Base-by-base conservation (phyloP, 1,140 invertebrate species). In the Pseudachorutes palmiensis region DNA sequence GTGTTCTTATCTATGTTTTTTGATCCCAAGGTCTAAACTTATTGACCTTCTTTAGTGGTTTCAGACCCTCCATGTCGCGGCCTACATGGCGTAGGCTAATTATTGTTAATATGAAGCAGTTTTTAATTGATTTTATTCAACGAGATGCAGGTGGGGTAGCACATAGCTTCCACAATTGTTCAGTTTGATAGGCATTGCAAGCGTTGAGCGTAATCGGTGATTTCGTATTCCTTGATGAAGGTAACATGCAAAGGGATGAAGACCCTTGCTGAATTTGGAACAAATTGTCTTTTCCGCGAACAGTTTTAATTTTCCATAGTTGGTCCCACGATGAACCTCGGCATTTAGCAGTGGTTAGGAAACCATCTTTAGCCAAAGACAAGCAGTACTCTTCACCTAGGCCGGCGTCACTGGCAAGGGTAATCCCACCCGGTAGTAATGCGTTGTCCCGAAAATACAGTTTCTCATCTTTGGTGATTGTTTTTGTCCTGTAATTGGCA, bases 131-230 rank as follows among this genome's bases (percentile, higher is more conserved):
- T 55, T 61, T 14, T 61, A 24, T 9, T 41, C 19, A 9, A 41
- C 36, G 5, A 9, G 5, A 41, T 41, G 5, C 19, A 9, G 51
- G 14, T 55, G 51, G 14, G 5, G 57, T 24, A 28, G 63, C 65
- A 24, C 65, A 72, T 29, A 70, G 24, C 48, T 72, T 72, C 71
- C 71, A 72, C 16, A 72, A 66, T 51, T 72, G 71, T 41, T 72
- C 71, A 16, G 71, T 72, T 63, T 68, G n/a, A 28, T 66, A 66
- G 1, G 71, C 28, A 64, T 72, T 72, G 32, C 71, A 72, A 9
- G 68, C 49, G n/a, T 49, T 26, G 0, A 72, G 55, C 14, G 62
- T 62, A 19, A 72, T 57, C 2, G 45, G 3, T 3, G 68, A 32
- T 16, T 57, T 55, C 1, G 30, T 63, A 2, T 36, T 31, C n/a